phyloP scores from a whole-genome alignment of 1,140 invertebrate species.

The Cherax destructor region DNA sequence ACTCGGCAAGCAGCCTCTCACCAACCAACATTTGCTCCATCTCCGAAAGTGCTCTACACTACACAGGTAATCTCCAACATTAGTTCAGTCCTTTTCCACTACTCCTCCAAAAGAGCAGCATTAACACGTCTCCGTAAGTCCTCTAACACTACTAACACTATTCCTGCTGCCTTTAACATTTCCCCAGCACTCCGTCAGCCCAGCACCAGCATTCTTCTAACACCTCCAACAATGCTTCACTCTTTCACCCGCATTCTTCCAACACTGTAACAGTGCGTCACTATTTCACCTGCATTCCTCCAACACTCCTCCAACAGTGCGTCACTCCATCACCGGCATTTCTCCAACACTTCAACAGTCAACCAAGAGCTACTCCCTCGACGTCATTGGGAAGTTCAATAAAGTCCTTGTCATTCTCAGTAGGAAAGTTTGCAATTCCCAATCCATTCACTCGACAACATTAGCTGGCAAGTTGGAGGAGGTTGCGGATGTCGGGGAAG shows the following conservation, averaged over 20 bases:
- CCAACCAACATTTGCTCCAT: no score
- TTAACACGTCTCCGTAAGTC: neutral
- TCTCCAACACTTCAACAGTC: neutral
- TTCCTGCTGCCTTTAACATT: neutral
- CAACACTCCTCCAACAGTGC: neutral
- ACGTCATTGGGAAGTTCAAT: constrained; percentile 57
- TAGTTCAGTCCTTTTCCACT: neutral
- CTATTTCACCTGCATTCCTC: neutral
- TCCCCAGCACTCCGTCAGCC: neutral
- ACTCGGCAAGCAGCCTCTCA: no score
- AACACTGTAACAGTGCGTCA: neutral
- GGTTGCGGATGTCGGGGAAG: constrained; percentile 31
- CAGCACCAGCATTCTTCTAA: neutral
- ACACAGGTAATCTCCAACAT: neutral
- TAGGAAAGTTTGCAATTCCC: constrained; percentile 53
- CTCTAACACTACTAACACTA: no score
- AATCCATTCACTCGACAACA: constrained; percentile 48
- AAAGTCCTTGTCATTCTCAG: constrained; percentile 61
- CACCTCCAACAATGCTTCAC: neutral
- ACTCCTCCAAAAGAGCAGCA: neutral
- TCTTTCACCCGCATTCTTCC: neutral
- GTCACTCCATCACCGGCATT: neutral
- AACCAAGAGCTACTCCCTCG: neutral
- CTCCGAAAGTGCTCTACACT: no score
- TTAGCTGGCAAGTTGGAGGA: constrained; percentile 39